Evolutionary conservation across 2,113 vertebrate species (phyloP).

Genomic region (Mus musculus): GRCm39 chr3:151734001-151734500

Average conservation of each 20-base stretch:
- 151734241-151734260: not conserved
- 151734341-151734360: not conserved
- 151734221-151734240: not conserved
- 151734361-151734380: constrained; percentile 43
- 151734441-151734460: not conserved
- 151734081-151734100: not conserved
- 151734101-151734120: not conserved
- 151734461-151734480: not conserved
- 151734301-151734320: not conserved
- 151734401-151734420: not conserved
- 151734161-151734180: not conserved
- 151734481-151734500: not conserved
- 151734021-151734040: not conserved
- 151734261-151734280: not conserved
- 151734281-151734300: not conserved
- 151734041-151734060: too few species aligned
- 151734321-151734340: not conserved
- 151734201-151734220: not conserved
- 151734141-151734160: not conserved
- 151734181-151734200: not conserved
- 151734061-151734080: not conserved
- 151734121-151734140: not conserved
- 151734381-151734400: not conserved
- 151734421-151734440: not conserved
- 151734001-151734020: not conserved